Evolutionary conservation across 1,140 invertebrate genomes (phyloP).

Genomic region (Diabrotica undecimpunctata): DNA sequence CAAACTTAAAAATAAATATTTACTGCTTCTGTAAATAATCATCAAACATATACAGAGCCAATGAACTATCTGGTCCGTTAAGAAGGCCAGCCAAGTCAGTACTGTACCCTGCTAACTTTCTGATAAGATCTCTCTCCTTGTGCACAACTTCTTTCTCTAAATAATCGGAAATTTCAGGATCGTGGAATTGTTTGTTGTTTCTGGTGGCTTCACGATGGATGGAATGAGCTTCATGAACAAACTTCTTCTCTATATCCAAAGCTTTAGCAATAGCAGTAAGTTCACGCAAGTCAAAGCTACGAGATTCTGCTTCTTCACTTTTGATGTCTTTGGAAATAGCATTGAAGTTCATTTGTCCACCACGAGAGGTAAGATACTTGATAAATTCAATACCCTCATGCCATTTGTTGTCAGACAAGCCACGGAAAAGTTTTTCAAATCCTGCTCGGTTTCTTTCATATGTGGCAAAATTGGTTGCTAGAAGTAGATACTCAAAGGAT

Average conservation of each 20-base stretch:
- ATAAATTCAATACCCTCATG: slow-evolving; percentile 69
- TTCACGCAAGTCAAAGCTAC: slow-evolving; percentile 56
- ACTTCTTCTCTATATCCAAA: slow-evolving; percentile 67
- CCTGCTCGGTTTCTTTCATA: slow-evolving; percentile 72
- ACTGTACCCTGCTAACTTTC: slow-evolving; percentile 66
- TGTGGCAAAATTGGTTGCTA: slow-evolving; percentile 73
- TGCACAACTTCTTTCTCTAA: slow-evolving; percentile 72
- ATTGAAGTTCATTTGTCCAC: slow-evolving; percentile 55
- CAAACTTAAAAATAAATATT: neutral
- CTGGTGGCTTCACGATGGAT: slow-evolving; percentile 58
- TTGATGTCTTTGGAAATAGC: slow-evolving; percentile 29
- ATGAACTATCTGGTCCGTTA: slow-evolving; percentile 53
- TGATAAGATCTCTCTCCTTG: slow-evolving; percentile 61
- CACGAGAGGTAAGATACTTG: slow-evolving; percentile 71
- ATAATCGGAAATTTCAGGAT: slow-evolving; percentile 68
- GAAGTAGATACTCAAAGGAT: slow-evolving; percentile 70
- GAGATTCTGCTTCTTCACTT: slow-evolving; percentile 33
- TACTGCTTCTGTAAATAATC: slow-evolving; percentile 66
- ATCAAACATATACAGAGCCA: slow-evolving; percentile 71
- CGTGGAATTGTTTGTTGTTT: slow-evolving; percentile 52
- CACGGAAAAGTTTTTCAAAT: slow-evolving; percentile 70
- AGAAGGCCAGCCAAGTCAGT: slow-evolving; percentile 68
- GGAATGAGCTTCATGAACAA: slow-evolving; percentile 63
- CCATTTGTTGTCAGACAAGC: slow-evolving; percentile 71
- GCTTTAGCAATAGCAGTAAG: slow-evolving; percentile 68